Conservation (phyloP, 2,797 vertebrate genomes). For the Lagodon rhomboides region DNA sequence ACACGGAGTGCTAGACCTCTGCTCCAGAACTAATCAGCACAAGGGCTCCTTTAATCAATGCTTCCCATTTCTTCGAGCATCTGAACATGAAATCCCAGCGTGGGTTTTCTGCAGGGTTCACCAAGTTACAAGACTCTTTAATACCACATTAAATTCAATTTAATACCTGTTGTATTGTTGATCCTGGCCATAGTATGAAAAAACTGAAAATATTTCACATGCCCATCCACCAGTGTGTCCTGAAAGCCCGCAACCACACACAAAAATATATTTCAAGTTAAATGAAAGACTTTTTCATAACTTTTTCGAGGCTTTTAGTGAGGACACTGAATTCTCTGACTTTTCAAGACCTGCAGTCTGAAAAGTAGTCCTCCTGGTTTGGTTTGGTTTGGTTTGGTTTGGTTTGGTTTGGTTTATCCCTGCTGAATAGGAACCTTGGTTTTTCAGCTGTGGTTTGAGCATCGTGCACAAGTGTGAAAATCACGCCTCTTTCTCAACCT, state of each 20-base stretch:
- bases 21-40: slow-evolving; percentile 37
- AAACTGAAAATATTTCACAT: background rate
- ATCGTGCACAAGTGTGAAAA: background rate
- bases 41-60: slow-evolving; percentile 42
- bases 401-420: background rate
- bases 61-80: background rate
- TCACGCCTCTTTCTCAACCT: slow-evolving; percentile 22
- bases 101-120: background rate
- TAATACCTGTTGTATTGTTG: background rate
- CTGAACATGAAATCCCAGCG: background rate
- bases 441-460: slow-evolving; percentile 4
- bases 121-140: background rate
- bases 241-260: background rate
- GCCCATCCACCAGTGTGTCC: no score
- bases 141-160: background rate
- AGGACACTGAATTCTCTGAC: background rate
- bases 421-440: background rate
- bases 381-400: slow-evolving; percentile 12
- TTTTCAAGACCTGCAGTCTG: background rate
- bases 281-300: background rate
- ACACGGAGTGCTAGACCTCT: slow-evolving; percentile 42
- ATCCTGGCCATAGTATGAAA: background rate
- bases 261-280: background rate
- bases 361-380: background rate
- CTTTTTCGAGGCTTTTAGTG: no score